Evolutionary conservation across 2,888 invertebrate species (phyloP), one percentile per base, ranked within the genome.

Genomic region (Melieria omissa): DNA sequence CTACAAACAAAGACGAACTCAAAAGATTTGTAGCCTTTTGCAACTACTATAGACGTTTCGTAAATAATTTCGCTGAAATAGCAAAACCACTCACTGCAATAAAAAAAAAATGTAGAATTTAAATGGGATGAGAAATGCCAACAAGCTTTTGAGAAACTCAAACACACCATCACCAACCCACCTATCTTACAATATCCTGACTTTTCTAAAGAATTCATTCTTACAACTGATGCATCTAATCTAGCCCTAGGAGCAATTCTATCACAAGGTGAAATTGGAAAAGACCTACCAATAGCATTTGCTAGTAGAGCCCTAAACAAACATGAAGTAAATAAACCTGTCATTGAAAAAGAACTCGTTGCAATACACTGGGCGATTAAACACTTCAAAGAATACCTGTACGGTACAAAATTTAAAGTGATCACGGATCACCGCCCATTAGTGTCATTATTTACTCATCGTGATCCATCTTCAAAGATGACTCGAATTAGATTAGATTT

Each of bases 221-320:
- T 83, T 44, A 80, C 82, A 1, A 81, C 80, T 1, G 84, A 84
- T 58, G 82, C 83, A 9, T 78, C 78, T 7, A 70, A 78, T n/a
- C 76, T 49, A 12, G 81, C 80, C 1, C 62, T 82, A 8, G 83
- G 81, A 5, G 79, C 74, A 6, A 76, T 84, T 44, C 64, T 83
- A 9, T 79, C 78, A 9, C 83, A 84, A 70, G 75, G 73, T 12
- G 73, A 73, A 45, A 72, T 72, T 8, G 74, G 66, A 5, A 9
- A 16, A 45, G 78, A 81, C 75, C 29, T 73, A 55, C 81, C 83
- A 4, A 77, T 83, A 44, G 80, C 80, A 9, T 83, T 79, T 66
- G 79, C 81, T 0, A 78, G 78, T 14, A 70, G 78, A 66, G 80
- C 80, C 1, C 66, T 82, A 5, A 77, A 74, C 29, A 76, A 75